Percentiles rank a stretch among this genome's conserved stretches.
phyloP scores from a whole-genome alignment of 2,888 invertebrate genomes.

The Catonia carolina region DNA sequence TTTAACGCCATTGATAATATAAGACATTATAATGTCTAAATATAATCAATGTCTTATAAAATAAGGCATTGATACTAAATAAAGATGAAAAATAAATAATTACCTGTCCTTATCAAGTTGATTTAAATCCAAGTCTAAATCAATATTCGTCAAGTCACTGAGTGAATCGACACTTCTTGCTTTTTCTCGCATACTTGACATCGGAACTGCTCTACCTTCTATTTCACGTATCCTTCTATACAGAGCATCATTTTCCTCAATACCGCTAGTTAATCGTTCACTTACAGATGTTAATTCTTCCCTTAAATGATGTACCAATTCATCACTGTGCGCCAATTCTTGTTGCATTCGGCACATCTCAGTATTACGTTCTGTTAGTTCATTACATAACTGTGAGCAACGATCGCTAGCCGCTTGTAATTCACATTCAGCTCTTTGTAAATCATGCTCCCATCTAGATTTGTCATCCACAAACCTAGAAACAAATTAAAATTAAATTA shows the following conservation, averaged over 20 bases:
- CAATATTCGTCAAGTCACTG: conserved; percentile 72
- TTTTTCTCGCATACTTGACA: conserved; percentile 44
- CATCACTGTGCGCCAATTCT: conserved; percentile 29
- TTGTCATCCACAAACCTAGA: conserved; percentile 46
- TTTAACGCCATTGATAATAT: no score
- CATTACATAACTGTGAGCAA: conserved; percentile 56
- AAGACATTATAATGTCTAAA: no score
- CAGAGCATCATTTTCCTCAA: conserved; percentile 69
- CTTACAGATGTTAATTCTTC: conserved; percentile 28
- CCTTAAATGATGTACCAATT: conserved; percentile 20
- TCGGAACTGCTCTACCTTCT: conserved; percentile 49
- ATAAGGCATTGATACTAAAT: no score
- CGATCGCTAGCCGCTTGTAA: conserved; percentile 61
- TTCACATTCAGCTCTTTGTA: conserved; percentile 59
- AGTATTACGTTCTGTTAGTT: conserved; percentile 55
- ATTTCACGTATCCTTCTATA: conserved; percentile 65
- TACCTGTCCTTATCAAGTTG: conserved; percentile 59
- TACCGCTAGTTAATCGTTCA: conserved; percentile 43
- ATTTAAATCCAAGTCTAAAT: conserved; percentile 66
- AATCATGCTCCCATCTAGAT: conserved; percentile 56
- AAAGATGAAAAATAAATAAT: not conserved
- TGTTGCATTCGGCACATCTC: conserved; percentile 22
- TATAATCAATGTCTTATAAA: no score
- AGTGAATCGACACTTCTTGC: conserved; percentile 68
- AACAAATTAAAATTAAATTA: no score